phyloP scores from a whole-genome alignment of 2,113 vertebrate genomes.

The Rostratula benghalensis region DNA sequence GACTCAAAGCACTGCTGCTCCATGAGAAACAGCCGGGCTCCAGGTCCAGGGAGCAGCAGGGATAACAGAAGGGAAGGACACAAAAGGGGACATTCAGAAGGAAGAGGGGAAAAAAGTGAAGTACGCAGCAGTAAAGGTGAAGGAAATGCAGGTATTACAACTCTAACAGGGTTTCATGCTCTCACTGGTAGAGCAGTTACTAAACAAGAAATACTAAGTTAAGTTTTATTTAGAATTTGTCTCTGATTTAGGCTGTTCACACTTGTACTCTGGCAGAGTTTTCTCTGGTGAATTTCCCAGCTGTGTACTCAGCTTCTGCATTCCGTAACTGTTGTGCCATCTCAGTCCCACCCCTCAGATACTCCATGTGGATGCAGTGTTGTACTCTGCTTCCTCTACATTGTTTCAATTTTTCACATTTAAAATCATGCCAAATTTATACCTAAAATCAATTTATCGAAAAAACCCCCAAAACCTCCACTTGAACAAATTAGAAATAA shows the following conservation, averaged over 20 bases:
- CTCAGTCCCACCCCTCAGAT: neutral
- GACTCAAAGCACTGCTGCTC: neutral
- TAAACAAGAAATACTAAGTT: neutral
- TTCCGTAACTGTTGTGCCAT: neutral
- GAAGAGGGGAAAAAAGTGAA: neutral
- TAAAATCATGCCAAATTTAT: neutral
- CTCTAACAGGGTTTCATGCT: neutral
- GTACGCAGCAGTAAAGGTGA: neutral
- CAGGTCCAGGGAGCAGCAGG: neutral
- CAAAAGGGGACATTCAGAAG: neutral
- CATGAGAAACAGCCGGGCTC: neutral
- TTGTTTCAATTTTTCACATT: neutral
- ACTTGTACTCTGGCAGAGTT: neutral
- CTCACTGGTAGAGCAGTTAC: neutral
- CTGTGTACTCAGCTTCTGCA: neutral
- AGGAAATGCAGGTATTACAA: neutral
- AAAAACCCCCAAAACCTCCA: neutral
- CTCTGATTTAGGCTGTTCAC: neutral
- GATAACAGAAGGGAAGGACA: neutral
- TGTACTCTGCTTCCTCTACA: neutral
- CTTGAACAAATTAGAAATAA: no score
- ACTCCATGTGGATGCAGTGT: neutral
- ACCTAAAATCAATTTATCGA: neutral
- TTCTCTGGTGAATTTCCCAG: neutral
- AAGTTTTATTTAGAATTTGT: neutral